phyloP scores from a whole-genome alignment of 1,140 invertebrate genomes.

The Drosophila albomicans region DNA sequence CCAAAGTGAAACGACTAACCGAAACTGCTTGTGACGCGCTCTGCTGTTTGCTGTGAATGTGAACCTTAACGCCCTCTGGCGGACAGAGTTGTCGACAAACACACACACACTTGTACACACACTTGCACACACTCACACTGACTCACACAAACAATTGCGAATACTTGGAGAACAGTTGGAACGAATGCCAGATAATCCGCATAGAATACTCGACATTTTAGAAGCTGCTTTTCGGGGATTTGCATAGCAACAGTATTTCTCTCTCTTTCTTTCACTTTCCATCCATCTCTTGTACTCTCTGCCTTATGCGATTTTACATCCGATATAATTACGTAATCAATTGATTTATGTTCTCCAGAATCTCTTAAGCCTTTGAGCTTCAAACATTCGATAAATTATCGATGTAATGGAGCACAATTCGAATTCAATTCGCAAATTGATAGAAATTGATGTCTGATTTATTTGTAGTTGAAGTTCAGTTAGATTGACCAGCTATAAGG shows the following conservation, averaged over 20 bases:
- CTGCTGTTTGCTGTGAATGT: constrained; percentile 29
- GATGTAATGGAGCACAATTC: neutral
- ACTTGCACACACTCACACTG: neutral
- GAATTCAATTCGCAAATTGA: neutral
- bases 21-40: constrained; percentile 25
- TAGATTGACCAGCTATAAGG: too few species aligned
- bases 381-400: constrained; percentile 3
- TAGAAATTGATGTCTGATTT: neutral
- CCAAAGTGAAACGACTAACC: constrained; percentile 44
- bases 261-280: neutral
- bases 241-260: neutral
- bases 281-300: neutral
- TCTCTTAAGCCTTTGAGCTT: neutral
- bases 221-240: constrained; percentile 8
- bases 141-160: neutral
- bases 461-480: too few species aligned
- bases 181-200: constrained; percentile 32
- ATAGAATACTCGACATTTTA: constrained; percentile 26
- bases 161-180: constrained; percentile 19
- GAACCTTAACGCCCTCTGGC: constrained; percentile 52
- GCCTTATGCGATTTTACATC: constrained; percentile 17
- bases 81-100: constrained; percentile 35
- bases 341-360: neutral
- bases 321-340: constrained; percentile 1
- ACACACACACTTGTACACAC: neutral